Base-by-base conservation (phyloP, 2,113 vertebrate species). In the Agelaius phoeniceus region DNA sequence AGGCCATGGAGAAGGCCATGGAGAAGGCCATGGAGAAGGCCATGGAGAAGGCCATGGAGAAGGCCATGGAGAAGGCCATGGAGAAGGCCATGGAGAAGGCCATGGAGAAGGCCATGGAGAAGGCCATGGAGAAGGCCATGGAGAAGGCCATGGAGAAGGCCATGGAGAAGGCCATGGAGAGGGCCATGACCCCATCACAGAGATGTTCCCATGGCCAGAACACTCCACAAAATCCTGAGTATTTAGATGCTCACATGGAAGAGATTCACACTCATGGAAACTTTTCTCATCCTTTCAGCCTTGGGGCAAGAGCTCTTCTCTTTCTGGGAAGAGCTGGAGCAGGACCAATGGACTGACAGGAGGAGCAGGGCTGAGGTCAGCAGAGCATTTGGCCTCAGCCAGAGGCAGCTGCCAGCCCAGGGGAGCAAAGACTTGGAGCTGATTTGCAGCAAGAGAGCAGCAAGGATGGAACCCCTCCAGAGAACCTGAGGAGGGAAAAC, bases 161-260 rank as follows among this genome's bases (percentile, higher is more conserved):
- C 9, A 0, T 1, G 27, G 52, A 27, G 16, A 51, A 76, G 23
- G 28, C 9, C 9, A 6, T 35, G 39, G 51, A 27, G 15, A 43
- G 28, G 48, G 28, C 35, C 10, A 0, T 1, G 28, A n/a, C 3
- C 5, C 73, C 74, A 33, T 15, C 65, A 11, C 14, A 41, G 37
- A 69, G 46, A 7, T 2, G 11, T 15, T 10, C 9, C 33, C 51
- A 7, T 0, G 18, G 59, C 37, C 55, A 51, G 18, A 67, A 52
- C 1, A 1, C 1, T 2, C 13, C 59, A 58, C 44, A 65, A 35
- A 87, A 59, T 2, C 8, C 0, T 4, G 31, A 61, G 8, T 8
- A 31, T 43, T 48, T 15, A 26, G 6, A 20, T 26, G 20, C 12
- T 27, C 18, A 0, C 0, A 0, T 15, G 37, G 61, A 46, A 55